Base-by-base conservation (phyloP, 1,140 invertebrate species). In the Lepidurus apus region DNA sequence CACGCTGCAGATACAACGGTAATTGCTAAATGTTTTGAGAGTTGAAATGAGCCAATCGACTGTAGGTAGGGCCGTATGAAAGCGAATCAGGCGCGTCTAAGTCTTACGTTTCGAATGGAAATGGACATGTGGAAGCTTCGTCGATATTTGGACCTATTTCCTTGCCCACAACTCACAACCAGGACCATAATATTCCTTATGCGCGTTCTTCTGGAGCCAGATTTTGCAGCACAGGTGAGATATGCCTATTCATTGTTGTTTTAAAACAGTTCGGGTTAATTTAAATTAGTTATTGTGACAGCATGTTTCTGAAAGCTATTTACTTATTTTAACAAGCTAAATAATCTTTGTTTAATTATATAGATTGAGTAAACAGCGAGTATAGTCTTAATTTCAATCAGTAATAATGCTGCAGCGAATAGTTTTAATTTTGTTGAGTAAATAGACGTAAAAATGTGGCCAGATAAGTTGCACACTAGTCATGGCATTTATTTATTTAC, bases 151-250 rank as follows among this genome's bases (percentile, higher is more conserved):
- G 45, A 47, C 76, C 76, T 10, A 65, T 53, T 47, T 53, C 76
- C 2, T 77, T 77, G 42, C 43, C 44, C 44, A 7, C 65, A 77
- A 42, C 76, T 7, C 76, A 77, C 73, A 77, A 76, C 26, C 81
- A 84, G 85, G 75, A 87, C 88, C 81, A 82, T n/a, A 94, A 92
- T 82, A 93, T 98, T 80, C 96, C 96, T 1, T 98, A 97, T 86
- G 96, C 96, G 1, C 87, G 95, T 77, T 98, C 95, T 0, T 97
- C 94, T 13, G 95, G 95, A 6, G 95, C 94, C 1, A 92, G 93
- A 83, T 98, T 98, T 88, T 96, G 93, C 86, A 92, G 92, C 53
- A 93, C 92, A 43, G 93, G 92, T 89, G 81, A 82, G 85, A n/a
- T 21, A 13, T 1, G 10, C 17, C 21, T 65, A n/a, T 21, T 7